Percentiles rank a stretch among this genome's conserved stretches.
Evolutionary conservation across 2,888 invertebrate species (phyloP).

Genomic region (Mimachlamys varia): DNA sequence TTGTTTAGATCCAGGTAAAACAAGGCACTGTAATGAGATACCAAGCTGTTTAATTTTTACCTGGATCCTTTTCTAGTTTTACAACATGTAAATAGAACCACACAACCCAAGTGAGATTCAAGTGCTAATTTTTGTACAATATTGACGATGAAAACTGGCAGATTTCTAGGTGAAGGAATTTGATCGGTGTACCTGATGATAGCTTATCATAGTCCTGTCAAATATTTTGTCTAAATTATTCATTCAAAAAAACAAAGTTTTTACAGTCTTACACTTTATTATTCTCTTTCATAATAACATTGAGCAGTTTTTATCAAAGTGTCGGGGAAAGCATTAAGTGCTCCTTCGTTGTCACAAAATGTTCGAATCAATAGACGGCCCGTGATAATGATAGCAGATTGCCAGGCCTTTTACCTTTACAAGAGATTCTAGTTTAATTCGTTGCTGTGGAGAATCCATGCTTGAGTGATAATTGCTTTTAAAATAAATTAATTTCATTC

Average conservation of each 20-base stretch:
- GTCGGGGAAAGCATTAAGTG: background rate
- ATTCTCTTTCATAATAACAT: conserved; percentile 13
- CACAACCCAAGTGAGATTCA: background rate
- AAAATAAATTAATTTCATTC: background rate
- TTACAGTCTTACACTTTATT: background rate
- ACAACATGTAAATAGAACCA: background rate
- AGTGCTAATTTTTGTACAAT: background rate
- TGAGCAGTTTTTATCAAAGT: conserved; percentile 14
- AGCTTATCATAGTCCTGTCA: background rate
- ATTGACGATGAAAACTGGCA: conserved; percentile 1
- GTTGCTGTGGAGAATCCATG: background rate
- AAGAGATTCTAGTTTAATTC: background rate
- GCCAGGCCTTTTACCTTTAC: background rate
- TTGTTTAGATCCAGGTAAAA: conserved; percentile 9
- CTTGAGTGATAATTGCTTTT: background rate
- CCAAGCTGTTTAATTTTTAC: background rate
- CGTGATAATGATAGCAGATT: conserved; percentile 8
- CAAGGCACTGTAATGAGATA: background rate
- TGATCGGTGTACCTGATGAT: background rate
- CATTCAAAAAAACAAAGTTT: background rate
- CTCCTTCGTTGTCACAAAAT: conserved; percentile 24
- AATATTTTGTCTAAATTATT: background rate
- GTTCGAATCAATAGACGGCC: background rate
- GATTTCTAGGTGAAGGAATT: background rate
- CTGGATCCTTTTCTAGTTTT: background rate